These are phyloP conservation scores for Stichodactyla mertensii DNA, from an alignment of 64 coral and sea anemone genomes.

Conservation along the genomic window DNA sequence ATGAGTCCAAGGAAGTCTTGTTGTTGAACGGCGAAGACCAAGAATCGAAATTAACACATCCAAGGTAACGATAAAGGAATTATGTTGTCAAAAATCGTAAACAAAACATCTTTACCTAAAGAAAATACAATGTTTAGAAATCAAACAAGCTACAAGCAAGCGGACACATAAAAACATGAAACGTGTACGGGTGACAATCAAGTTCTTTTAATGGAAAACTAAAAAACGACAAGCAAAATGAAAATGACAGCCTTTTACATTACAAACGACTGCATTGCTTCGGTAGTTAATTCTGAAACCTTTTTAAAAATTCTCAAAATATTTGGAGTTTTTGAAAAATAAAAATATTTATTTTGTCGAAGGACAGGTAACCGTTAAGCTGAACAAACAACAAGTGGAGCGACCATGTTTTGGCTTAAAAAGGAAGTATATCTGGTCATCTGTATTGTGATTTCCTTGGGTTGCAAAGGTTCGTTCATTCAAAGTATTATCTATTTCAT, in stretches of 20 bases:
- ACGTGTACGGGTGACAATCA: background rate
- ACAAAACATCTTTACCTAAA: background rate
- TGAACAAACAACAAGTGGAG: background rate
- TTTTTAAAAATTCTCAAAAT: too few species aligned
- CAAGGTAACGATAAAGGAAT: background rate
- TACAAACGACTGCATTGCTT: background rate
- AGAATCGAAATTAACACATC: background rate
- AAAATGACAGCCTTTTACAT: background rate
- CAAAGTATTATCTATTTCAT: background rate
- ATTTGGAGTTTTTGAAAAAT: background rate
- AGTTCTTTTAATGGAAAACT: background rate
- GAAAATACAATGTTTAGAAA: background rate
- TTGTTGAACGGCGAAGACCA: background rate
- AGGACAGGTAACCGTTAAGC: conserved; percentile 1
- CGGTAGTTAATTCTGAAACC: background rate
- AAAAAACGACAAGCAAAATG: background rate
- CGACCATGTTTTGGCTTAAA: background rate
- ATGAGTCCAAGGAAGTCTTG: background rate
- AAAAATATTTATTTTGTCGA: background rate
- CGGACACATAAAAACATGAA: background rate
- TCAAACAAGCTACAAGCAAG: background rate
- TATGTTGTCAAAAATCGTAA: background rate
- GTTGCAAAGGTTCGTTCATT: background rate
- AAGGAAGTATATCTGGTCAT: background rate
- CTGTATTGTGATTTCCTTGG: background rate